These are phyloP conservation scores for Threskiornis aethiopicus DNA, from an alignment of 2,797 vertebrate genomes.

Conservation along the genomic window DNA sequence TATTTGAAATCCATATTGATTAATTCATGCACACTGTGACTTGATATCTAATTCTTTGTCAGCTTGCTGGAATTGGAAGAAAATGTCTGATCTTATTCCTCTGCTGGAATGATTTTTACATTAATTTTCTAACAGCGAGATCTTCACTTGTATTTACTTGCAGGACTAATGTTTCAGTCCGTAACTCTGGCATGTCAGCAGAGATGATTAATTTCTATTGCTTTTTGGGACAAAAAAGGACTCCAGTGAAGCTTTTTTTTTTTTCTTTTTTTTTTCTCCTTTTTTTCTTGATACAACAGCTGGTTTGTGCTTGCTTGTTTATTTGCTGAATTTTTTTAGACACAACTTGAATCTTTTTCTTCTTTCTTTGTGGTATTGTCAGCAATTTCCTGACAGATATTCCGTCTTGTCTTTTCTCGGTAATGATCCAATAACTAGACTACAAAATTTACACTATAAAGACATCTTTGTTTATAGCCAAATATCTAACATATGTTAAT, in stretches of 20 bases:
- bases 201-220: neutral
- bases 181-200: neutral
- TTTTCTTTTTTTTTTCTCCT: neutral
- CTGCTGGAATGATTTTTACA: neutral
- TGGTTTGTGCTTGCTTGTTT: neutral
- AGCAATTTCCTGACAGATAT: neutral
- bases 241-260: neutral
- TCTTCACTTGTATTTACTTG: constrained; percentile 4
- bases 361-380: neutral
- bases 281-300: neutral
- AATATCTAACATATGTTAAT: neutral
- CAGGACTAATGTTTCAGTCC: neutral
- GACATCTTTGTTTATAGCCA: neutral
- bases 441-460: neutral
- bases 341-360: neutral
- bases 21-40: neutral
- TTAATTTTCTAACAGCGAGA: neutral
- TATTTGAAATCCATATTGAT: constrained; percentile 29
- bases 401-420: neutral
- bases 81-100: constrained; percentile 17
- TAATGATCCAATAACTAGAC: neutral
- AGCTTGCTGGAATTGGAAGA: neutral
- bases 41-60: constrained; percentile 15
- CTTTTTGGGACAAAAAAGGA: neutral
- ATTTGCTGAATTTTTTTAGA: neutral